A percentile compares a stretch with the other conserved stretches of the same genome.
These are phyloP conservation scores for Sycophila texana DNA, from an alignment of 2,888 invertebrate species.

Conservation along the genomic window DNA sequence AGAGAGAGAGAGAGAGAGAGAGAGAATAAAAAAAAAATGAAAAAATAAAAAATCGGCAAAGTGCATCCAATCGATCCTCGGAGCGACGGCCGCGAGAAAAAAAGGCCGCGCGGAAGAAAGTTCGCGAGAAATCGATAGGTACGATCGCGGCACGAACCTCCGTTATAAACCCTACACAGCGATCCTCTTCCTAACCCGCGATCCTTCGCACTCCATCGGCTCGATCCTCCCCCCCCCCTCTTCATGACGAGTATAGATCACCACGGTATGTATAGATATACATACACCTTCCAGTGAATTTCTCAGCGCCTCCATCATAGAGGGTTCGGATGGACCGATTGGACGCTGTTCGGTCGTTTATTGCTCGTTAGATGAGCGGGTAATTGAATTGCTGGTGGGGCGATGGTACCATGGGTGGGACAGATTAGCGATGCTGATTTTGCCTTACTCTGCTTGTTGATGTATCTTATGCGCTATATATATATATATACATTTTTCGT, in stretches of 20 bases:
- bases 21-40: neutral
- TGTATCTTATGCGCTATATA: no score
- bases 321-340: no score
- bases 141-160: conserved; percentile 42
- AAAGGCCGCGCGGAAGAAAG: neutral
- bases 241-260: conserved; percentile 13
- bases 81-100: neutral
- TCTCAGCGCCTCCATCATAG: no score
- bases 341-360: no score
- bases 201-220: neutral
- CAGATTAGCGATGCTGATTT: no score
- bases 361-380: no score
- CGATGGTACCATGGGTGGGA: no score
- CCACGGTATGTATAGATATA: neutral
- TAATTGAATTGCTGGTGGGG: no score
- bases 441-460: no score
- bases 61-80: neutral
- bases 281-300: no score
- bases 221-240: neutral
- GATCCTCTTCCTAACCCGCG: no score
- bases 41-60: conserved; percentile 14
- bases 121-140: conserved; percentile 44
- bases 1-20: neutral
- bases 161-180: conserved; percentile 9
- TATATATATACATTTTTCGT: no score